Conservation (phyloP, 92 coral and sea anemone species). For the Palythoa heliodiscus region DNA sequence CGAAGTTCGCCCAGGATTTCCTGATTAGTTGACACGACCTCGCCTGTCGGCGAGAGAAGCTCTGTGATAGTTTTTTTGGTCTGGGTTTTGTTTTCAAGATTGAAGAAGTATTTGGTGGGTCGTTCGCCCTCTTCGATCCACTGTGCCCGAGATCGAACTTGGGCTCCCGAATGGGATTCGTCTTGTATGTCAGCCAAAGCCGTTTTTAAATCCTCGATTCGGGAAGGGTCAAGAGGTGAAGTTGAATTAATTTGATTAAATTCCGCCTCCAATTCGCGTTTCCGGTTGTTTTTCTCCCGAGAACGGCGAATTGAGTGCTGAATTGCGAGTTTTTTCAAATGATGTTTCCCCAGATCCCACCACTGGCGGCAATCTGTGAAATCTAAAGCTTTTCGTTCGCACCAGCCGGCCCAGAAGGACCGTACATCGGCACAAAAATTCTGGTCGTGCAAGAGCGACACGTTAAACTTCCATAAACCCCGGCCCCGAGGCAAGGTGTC, state of each 20-base stretch:
- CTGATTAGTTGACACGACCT: neutral
- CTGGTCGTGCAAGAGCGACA: neutral
- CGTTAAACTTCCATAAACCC: no score
- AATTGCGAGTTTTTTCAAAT: neutral
- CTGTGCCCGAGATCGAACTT: conserved; percentile 2
- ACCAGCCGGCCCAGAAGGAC: neutral
- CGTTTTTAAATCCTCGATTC: conserved; percentile 14
- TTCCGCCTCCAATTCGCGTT: neutral
- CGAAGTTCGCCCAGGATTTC: neutral
- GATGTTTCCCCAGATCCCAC: conserved; percentile 12
- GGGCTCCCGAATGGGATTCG: neutral
- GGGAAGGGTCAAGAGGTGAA: neutral
- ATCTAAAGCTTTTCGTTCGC: neutral
- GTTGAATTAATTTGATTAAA: neutral
- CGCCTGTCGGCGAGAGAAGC: neutral
- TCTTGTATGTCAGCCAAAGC: neutral
- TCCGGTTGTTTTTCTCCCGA: no score
- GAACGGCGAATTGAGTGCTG: neutral
- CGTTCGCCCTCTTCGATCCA: conserved; percentile 13
- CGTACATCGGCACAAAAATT: neutral
- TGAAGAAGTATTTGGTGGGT: conserved; percentile 13
- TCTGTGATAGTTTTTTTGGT: conserved; percentile 1
- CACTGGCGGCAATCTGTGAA: conserved; percentile 3
- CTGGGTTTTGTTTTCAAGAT: neutral
- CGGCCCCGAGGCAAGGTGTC: neutral